These are phyloP conservation scores for Dendrolimus houi DNA, from an alignment of 2,888 invertebrate genomes.

Conservation along the genomic window DNA sequence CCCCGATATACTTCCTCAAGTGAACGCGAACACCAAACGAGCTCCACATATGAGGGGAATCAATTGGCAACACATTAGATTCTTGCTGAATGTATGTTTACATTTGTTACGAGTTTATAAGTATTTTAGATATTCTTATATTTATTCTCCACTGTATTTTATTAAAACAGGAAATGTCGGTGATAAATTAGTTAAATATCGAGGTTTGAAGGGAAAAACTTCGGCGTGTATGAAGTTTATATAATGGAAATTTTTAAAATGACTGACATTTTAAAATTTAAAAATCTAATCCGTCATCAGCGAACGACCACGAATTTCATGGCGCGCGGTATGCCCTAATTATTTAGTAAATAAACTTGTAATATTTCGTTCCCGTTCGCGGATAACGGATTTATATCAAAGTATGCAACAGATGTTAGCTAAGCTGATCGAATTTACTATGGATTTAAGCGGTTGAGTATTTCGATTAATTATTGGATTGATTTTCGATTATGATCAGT, in stretches of 20 bases:
- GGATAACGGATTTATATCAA: conserved; percentile 40
- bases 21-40: conserved; percentile 46
- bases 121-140: conserved; percentile 84
- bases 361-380: conserved; percentile 25
- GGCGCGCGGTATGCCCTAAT: conserved; percentile 27
- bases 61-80: conserved; percentile 49
- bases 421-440: conserved; percentile 75
- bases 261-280: conserved; percentile 57
- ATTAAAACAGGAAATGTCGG: conserved; percentile 39
- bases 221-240: conserved; percentile 15
- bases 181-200: conserved; percentile 23
- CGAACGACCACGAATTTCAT: conserved; percentile 26
- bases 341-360: conserved; percentile 17
- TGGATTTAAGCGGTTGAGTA: conserved; percentile 68
- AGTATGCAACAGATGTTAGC: conserved; percentile 46
- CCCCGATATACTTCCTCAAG: conserved; percentile 61
- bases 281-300: conserved; percentile 35
- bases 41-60: conserved; percentile 43
- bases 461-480: conserved; percentile 57
- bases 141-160: conserved; percentile 78
- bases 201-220: conserved; percentile 12
- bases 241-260: conserved; percentile 31
- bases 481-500: conserved; percentile 54
- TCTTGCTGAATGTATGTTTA: conserved; percentile 67
- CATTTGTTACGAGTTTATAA: conserved; percentile 77